These are phyloP conservation scores for Rostratula benghalensis DNA, from an alignment of 2,113 vertebrate genomes.

Conservation along the genomic window DNA sequence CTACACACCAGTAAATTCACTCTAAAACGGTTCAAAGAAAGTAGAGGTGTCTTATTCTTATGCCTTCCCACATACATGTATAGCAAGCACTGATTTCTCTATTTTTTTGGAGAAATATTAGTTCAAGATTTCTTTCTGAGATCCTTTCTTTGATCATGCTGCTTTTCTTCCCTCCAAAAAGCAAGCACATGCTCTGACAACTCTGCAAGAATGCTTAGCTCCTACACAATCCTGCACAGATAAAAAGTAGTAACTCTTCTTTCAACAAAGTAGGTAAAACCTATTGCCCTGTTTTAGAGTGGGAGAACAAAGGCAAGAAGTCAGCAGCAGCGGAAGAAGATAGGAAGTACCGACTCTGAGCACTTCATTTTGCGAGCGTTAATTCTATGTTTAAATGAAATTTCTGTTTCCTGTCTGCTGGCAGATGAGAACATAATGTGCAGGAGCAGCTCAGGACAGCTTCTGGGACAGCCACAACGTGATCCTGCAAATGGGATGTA, in stretches of 20 bases:
- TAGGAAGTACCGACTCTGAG: background rate
- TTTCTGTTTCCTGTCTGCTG: slow-evolving; percentile 40
- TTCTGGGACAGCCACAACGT: background rate
- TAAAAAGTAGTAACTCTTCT: background rate
- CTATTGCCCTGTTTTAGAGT: background rate
- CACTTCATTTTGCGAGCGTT: background rate
- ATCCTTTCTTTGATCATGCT: background rate
- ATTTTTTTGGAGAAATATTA: background rate
- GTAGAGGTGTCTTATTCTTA: background rate
- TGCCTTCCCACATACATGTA: fast-evolving
- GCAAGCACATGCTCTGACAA: background rate
- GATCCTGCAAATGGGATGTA: fast-evolving
- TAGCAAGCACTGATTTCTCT: background rate
- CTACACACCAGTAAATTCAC: background rate
- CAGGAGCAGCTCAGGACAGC: slow-evolving; percentile 32
- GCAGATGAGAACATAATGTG: slow-evolving; percentile 33
- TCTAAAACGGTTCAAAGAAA: background rate
- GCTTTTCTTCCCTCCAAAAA: background rate
- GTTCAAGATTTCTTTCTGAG: background rate
- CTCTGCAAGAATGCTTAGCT: background rate
- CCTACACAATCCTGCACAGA: background rate
- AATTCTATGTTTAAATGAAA: slow-evolving; percentile 41
- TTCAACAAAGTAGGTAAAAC: background rate
- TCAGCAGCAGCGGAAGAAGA: background rate
- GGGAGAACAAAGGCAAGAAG: slow-evolving; percentile 10